Evolutionary conservation across 1,140 invertebrate species (phyloP), one percentile per base, ranked within the genome.

Genomic region (Steinernema feltiae): DNA sequence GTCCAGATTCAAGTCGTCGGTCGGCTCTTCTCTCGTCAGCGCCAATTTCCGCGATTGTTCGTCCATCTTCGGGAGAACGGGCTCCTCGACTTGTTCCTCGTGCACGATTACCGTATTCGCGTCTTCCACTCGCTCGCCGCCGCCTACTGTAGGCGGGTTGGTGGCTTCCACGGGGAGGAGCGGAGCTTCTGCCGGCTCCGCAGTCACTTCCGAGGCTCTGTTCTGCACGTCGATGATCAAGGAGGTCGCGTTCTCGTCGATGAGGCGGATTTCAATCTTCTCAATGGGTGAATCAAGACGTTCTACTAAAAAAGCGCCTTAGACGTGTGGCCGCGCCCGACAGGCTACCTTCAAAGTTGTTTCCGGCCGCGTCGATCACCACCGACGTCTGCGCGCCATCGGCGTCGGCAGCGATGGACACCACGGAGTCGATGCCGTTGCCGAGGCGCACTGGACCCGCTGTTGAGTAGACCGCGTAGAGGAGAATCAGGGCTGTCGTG

Each of bases 391-490:
- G 12, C 7, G 53, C 53, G 53, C 53, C 53, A 27, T 63, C 35
- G 35, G 7, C 24, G 2, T 63, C 53, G 15, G 7, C 53, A 3
- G 53, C 53, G 3, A 63, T 3, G n/a, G n/a, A n/a, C 53, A 63
- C 53, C 12, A 63, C 53, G 7, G 53, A 63, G 53, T 63, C 53
- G 53, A 63, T 63, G 12, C 53, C 53, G 53, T 63, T 63, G 53
- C 53, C 24, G 53, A 63, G 7, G 15, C 53, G 53, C 24, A 63
- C 53, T 3, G 53, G 53, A 15, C 15, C 53, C 24, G 53, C 53
- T 15, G 53, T 27, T 63, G 24, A 63, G 53, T 63, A 63, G 53
- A 63, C 53, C 24, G 53, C 53, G 53, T 17, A 63, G 12, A 63
- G 53, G 3, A 63, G 53, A 3, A 63, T 63, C 15, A 63, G 53